Evolutionary conservation across 2,888 invertebrate genomes (phyloP), one percentile per base, ranked within the genome.

Genomic region (Brenthis ino): DNA sequence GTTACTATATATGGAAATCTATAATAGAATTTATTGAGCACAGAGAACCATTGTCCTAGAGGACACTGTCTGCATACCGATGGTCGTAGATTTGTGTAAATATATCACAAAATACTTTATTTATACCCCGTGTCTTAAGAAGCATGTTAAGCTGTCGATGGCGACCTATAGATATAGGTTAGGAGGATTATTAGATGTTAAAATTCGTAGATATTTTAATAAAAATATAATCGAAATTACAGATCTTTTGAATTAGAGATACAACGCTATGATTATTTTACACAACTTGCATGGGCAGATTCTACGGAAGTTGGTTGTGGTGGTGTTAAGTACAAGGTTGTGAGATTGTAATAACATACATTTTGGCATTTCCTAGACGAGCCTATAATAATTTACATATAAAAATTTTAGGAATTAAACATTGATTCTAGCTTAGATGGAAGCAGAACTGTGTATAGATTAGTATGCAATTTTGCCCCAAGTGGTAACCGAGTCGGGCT

Each of bases 401-500:
- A 12, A 33, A 12, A 3, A 16, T 80, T 74, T 47, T 75, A 89
- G 89, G 85, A 86, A 74, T 76, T 71, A 37, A 67, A 78, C 13
- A 73, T 78, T 47, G 77, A 77, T 65, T 64, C 69, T 37, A 70
- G 72, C 61, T 67, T 20, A 2, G 72, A 72, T 6, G 82, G 75
- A 68, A 83, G 86, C 33, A 82, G 84, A 67, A 87, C 85, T 13
- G 84, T 91, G 28, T 67, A 74, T 69, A 84, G 90, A 75, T 74
- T 93, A 57, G 87, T 93, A 3, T 93, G 92, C 73, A 93, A 93
- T 77, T 93, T 92, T 72, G 81, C 84, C 6, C 89, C 91, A 0
- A 79, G 80, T 47, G 92, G 92, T 5, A 92, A 92, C 72, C 67
- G 71, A 8, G 51, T 77, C 11, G 83, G 84, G 50, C 77, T 79